Conservation (phyloP, 64 coral and sea anemone species). For the Stylophora pistillata region DNA sequence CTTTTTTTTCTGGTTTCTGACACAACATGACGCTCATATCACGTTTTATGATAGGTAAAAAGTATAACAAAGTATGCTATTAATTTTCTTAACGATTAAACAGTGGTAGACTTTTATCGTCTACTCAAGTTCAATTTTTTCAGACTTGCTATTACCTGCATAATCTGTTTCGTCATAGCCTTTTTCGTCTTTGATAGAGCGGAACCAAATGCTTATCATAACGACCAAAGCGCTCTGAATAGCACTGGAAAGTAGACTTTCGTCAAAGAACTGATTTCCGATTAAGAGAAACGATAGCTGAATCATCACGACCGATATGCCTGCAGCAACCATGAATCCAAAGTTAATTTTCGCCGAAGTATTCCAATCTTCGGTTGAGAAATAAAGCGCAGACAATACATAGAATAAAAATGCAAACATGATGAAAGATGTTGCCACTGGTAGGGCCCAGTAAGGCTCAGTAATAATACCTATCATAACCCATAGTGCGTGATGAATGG, state of each 20-base stretch:
- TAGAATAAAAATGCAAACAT: slow-evolving; percentile 48
- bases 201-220: slow-evolving; percentile 10
- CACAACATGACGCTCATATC: no score
- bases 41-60: no score
- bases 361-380: not conserved
- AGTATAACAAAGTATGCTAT: not conserved
- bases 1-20: no score
- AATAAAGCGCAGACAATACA: slow-evolving; percentile 7
- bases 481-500: slow-evolving; percentile 54
- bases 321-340: not conserved
- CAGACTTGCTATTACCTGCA: not conserved
- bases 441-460: slow-evolving; percentile 74
- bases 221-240: slow-evolving; percentile 46
- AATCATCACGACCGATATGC: not conserved
- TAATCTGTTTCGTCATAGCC: not conserved
- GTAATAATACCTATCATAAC: slow-evolving; percentile 63
- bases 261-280: slow-evolving; percentile 41
- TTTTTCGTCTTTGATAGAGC: not conserved
- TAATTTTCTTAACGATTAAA: not conserved
- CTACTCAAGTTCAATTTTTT: not conserved
- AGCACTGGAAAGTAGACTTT: slow-evolving; percentile 24
- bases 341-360: not conserved
- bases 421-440: slow-evolving; percentile 28
- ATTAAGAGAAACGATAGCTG: slow-evolving; percentile 44
- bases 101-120: not conserved